Percentiles rank a stretch among this genome's conserved stretches.
Evolutionary conservation across 2,888 invertebrate species (phyloP).

Genomic region (Latrodectus hesperus): DNA sequence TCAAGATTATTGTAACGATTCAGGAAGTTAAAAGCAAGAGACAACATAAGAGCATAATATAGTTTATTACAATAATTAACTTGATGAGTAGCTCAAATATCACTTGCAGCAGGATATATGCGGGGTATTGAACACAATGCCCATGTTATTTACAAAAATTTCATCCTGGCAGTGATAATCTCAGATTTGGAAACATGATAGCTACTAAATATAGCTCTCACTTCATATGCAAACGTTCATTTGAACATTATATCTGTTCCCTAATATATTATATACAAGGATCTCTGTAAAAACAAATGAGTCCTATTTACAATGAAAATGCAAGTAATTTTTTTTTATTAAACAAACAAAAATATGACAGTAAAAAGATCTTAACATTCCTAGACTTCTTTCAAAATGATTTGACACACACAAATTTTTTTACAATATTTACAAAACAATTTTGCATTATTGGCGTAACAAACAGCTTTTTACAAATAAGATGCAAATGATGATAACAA

Average conservation of each 20-base stretch:
- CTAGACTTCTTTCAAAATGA: conserved; percentile 59
- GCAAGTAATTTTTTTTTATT: conserved; percentile 45
- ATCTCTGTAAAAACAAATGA: conserved; percentile 54
- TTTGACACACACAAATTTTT: conserved; percentile 27
- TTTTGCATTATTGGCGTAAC: conserved; percentile 41
- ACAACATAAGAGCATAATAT: conserved; percentile 65
- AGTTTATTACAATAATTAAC: conserved; percentile 66
- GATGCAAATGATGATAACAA: conserved; percentile 55
- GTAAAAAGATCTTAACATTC: conserved; percentile 66
- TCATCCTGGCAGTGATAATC: conserved; percentile 67
- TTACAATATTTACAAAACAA: conserved; percentile 67
- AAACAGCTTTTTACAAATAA: conserved; percentile 57
- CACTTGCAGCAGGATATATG: conserved; percentile 65
- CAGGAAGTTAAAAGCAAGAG: not conserved
- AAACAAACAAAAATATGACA: conserved; percentile 61
- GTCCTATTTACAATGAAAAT: conserved; percentile 55
- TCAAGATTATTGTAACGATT: too few species aligned
- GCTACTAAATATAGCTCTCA: conserved; percentile 58
- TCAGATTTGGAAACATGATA: conserved; percentile 44
- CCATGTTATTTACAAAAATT: conserved; percentile 44
- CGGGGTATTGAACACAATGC: conserved; percentile 19
- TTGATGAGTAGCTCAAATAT: conserved; percentile 54
- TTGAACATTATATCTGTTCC: conserved; percentile 62
- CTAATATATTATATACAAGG: conserved; percentile 66
- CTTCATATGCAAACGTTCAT: conserved; percentile 47